Evolutionary conservation across 92 coral and sea anemone species (phyloP).

Genomic region (Parazoanthus darwini): DNA sequence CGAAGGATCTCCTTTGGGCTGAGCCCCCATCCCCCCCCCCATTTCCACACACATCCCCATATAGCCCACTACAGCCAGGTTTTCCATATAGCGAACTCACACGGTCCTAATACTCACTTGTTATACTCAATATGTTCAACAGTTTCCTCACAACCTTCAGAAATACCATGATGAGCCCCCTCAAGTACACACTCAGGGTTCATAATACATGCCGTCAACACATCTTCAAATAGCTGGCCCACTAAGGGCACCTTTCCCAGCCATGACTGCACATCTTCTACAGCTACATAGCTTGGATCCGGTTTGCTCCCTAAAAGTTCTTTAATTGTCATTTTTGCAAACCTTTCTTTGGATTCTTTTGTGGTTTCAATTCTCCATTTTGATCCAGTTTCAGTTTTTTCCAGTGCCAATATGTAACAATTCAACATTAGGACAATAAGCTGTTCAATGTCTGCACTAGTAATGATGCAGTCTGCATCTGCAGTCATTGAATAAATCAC

Average conservation of each 20-base stretch:
- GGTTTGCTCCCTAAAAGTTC: conserved; percentile 64
- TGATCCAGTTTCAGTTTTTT: conserved; percentile 66
- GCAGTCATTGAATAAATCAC: conserved; percentile 70
- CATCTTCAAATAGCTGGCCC: conserved; percentile 79
- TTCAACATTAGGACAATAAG: conserved; percentile 62
- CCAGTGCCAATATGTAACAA: conserved; percentile 72
- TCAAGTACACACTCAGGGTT: conserved; percentile 79
- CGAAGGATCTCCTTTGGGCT: no score
- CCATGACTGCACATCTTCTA: conserved; percentile 71
- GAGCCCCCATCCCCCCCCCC: no score
- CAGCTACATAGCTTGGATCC: conserved; percentile 58
- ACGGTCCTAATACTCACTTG: conserved; percentile 52
- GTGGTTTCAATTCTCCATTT: conserved; percentile 68
- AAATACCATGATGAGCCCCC: conserved; percentile 79
- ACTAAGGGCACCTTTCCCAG: conserved; percentile 74
- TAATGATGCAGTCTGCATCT: conserved; percentile 66
- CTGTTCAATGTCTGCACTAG: conserved; percentile 55
- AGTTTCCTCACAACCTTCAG: conserved; percentile 91
- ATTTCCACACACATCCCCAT: no score
- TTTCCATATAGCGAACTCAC: no score
- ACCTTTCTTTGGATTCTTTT: conserved; percentile 59
- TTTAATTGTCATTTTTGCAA: conserved; percentile 69
- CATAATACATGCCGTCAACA: conserved; percentile 76
- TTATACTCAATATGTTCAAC: conserved; percentile 82
- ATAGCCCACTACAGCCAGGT: no score